phyloP scores from a whole-genome alignment of 2,888 invertebrate species.

The Nephrotoma guestfalica region DNA sequence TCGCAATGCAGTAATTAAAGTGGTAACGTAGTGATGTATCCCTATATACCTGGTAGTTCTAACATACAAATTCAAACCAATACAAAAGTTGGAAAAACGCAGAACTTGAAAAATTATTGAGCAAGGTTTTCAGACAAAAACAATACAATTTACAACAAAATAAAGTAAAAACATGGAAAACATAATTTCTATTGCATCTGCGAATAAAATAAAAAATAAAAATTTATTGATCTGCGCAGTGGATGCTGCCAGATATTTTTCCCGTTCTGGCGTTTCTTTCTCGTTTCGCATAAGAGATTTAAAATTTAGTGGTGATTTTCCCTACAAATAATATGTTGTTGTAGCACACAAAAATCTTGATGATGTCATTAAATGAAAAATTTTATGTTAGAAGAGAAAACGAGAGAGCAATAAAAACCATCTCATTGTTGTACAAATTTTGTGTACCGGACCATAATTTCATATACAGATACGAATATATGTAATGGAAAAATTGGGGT shows the following conservation, averaged over 20 bases:
- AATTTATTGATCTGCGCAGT: neutral
- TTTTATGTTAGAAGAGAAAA: neutral
- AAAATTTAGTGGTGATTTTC: neutral
- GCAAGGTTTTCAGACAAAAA: neutral
- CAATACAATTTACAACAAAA: neutral
- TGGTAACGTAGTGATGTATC: neutral
- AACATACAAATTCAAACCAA: neutral
- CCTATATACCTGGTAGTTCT: neutral
- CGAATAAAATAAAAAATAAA: neutral
- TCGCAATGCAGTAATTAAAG: neutral
- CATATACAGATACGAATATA: neutral
- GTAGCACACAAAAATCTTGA: neutral
- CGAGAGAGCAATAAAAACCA: neutral
- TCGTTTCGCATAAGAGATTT: neutral
- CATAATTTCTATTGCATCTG: neutral
- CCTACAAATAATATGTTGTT: neutral
- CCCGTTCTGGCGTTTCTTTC: neutral
- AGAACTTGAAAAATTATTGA: neutral
- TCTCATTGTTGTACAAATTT: neutral
- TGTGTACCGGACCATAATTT: neutral
- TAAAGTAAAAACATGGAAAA: neutral
- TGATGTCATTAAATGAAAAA: neutral
- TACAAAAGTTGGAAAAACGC: neutral
- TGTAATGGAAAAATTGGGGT: neutral
- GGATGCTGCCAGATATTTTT: neutral